These are phyloP conservation scores for Gopherus flavomarginatus DNA, from an alignment of 2,113 vertebrate genomes.

Conservation along the genomic window DNA sequence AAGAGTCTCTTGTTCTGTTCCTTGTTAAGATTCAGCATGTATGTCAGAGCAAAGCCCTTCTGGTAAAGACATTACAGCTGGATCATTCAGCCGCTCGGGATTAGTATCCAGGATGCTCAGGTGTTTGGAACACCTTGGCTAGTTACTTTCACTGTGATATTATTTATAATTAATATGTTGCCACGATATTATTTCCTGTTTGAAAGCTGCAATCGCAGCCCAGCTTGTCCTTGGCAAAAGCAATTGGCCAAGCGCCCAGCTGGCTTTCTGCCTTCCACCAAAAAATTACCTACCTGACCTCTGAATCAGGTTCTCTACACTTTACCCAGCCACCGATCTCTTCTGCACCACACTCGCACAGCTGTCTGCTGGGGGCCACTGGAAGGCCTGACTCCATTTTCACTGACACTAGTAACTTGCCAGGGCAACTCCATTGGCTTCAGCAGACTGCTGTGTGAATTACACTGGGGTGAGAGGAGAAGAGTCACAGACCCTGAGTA, in stretches of 20 bases:
- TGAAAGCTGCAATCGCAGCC: conserved; percentile 23
- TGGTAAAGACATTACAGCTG: not conserved
- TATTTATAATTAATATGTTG: conserved; percentile 46
- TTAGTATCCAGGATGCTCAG: not conserved
- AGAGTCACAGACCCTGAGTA: fast-evolving
- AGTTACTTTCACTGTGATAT: conserved; percentile 44
- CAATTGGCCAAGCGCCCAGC: not conserved
- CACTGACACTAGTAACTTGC: not conserved
- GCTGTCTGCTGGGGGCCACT: not conserved
- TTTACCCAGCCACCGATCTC: not conserved
- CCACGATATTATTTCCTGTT: conserved; percentile 24
- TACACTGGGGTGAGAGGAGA: not conserved
- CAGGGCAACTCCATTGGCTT: fast-evolving
- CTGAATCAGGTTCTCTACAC: not conserved
- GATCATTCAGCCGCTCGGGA: not conserved
- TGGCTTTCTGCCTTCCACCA: not conserved
- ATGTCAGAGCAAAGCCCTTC: not conserved
- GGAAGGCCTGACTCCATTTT: not conserved
- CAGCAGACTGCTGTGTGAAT: not conserved
- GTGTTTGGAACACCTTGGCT: not conserved
- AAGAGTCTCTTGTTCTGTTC: not conserved
- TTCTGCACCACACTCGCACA: not conserved
- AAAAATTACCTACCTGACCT: fast-evolving
- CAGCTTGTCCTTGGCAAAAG: not conserved
- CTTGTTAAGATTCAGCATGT: not conserved